phyloP scores from a whole-genome alignment of 2,797 vertebrate genomes.

The Bufotes viridis region DNA sequence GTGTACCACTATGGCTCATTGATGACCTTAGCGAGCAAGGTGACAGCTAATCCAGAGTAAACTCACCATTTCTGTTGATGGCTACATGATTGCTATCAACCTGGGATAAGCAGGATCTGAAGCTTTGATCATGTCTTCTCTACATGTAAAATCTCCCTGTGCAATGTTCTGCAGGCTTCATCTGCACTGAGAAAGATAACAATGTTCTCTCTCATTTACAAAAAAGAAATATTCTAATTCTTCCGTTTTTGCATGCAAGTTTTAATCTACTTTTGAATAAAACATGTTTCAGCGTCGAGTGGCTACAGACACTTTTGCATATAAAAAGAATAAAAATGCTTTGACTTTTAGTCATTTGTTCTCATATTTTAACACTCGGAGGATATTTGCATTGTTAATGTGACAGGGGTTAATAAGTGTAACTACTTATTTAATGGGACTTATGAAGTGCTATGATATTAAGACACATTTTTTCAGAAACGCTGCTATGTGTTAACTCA shows the following conservation, averaged over 20 bases:
- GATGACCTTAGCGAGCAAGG: slow-evolving; percentile 35
- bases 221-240: slow-evolving; percentile 52
- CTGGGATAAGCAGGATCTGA: slow-evolving; percentile 23
- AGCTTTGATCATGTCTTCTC: slow-evolving; percentile 38
- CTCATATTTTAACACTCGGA: slow-evolving; percentile 49
- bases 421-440: slow-evolving; percentile 56
- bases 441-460: slow-evolving; percentile 60
- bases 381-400: slow-evolving; percentile 62
- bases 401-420: slow-evolving; percentile 62
- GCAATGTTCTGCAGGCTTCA: slow-evolving; percentile 29
- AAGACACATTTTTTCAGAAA: slow-evolving; percentile 59
- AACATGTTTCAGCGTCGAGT: slow-evolving; percentile 42
- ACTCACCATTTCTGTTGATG: slow-evolving; percentile 27
- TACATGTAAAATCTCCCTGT: slow-evolving; percentile 9
- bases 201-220: slow-evolving; percentile 46
- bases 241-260: slow-evolving; percentile 31
- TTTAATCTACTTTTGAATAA: slow-evolving; percentile 59
- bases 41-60: slow-evolving; percentile 49
- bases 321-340: slow-evolving; percentile 52
- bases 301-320: slow-evolving; percentile 47
- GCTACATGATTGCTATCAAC: slow-evolving; percentile 40
- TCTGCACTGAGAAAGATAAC: slow-evolving; percentile 27
- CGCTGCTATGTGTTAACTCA: slow-evolving; percentile 55
- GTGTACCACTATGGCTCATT: slow-evolving; percentile 21
- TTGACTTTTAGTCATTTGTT: slow-evolving; percentile 59